Evolutionary conservation across 2,797 vertebrate genomes (phyloP).

Genomic region (Pteronotus mesoamericanus): DNA sequence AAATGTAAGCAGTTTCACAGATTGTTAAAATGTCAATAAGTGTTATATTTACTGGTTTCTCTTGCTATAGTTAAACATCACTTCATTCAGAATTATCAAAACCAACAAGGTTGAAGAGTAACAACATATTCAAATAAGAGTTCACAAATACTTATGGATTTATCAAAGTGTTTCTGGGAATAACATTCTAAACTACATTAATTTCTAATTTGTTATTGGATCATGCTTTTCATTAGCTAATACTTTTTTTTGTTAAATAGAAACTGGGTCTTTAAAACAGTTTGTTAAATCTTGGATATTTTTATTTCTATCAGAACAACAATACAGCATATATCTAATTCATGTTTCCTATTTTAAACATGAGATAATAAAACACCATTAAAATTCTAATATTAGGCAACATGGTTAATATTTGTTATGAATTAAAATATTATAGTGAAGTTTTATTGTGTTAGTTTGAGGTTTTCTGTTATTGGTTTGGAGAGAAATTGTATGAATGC

Average conservation of each 20-base stretch:
- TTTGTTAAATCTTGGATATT: neutral
- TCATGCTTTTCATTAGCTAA: neutral
- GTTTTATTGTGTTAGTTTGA: neutral
- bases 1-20: constrained; percentile 30
- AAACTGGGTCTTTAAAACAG: neutral
- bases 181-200: neutral
- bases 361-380: neutral
- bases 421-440: neutral
- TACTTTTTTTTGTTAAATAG: constrained; percentile 12
- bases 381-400: neutral
- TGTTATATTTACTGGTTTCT: constrained; percentile 34
- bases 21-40: constrained; percentile 54
- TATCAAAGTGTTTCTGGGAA: neutral
- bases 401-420: neutral
- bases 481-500: neutral
- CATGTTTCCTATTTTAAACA: neutral
- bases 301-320: neutral
- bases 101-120: neutral
- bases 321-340: neutral
- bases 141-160: constrained; percentile 15
- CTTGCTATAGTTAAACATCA: neutral
- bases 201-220: constrained; percentile 1
- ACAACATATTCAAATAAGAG: neutral
- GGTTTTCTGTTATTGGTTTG: neutral
- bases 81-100: constrained; percentile 39